Conservation (phyloP, 2,888 invertebrate species). For the Drosophila paramelanica region DNA sequence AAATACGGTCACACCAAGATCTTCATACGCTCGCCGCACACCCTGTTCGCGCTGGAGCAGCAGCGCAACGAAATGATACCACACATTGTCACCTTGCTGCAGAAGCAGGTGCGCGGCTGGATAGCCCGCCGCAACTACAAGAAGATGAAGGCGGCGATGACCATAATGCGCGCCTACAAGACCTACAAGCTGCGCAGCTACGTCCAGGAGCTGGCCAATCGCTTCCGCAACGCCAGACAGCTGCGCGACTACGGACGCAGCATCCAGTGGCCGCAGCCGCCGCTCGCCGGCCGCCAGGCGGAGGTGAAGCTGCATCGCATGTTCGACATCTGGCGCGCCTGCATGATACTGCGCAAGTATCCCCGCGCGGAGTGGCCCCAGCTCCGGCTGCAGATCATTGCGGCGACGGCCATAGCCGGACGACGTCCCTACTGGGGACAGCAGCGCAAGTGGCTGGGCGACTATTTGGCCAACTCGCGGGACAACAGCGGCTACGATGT, state of each 20-base stretch:
- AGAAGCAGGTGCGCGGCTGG: slow-evolving; percentile 97
- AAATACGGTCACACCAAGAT: slow-evolving; percentile 98
- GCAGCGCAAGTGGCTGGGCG: slow-evolving; percentile 92
- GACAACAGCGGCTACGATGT: slow-evolving; percentile 89
- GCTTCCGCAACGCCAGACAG: slow-evolving; percentile 88
- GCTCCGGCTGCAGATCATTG: slow-evolving; percentile 91
- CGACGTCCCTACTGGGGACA: slow-evolving; percentile 89
- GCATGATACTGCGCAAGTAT: slow-evolving; percentile 92
- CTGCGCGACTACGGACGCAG: slow-evolving; percentile 91
- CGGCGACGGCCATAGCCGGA: slow-evolving; percentile 90
- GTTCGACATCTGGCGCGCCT: slow-evolving; percentile 94
- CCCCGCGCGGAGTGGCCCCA: slow-evolving; percentile 95
- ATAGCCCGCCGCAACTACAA: slow-evolving; percentile 92
- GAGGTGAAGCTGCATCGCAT: slow-evolving; percentile 88
- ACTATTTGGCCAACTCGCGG: slow-evolving; percentile 89
- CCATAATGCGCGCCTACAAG: slow-evolving; percentile 92
- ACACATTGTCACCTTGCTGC: slow-evolving; percentile 95
- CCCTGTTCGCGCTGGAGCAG: slow-evolving; percentile 95
- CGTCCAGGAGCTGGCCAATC: slow-evolving; percentile 87
- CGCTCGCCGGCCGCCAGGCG: slow-evolving; percentile 88
- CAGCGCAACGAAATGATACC: slow-evolving; percentile 95
- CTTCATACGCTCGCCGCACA: slow-evolving; percentile 96
- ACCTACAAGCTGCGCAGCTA: slow-evolving; percentile 91
- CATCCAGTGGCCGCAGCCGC: slow-evolving; percentile 92
- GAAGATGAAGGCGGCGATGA: slow-evolving; percentile 93